Conservation (phyloP, 2,888 invertebrate genomes). For the Chloroclystis v-ata region DNA sequence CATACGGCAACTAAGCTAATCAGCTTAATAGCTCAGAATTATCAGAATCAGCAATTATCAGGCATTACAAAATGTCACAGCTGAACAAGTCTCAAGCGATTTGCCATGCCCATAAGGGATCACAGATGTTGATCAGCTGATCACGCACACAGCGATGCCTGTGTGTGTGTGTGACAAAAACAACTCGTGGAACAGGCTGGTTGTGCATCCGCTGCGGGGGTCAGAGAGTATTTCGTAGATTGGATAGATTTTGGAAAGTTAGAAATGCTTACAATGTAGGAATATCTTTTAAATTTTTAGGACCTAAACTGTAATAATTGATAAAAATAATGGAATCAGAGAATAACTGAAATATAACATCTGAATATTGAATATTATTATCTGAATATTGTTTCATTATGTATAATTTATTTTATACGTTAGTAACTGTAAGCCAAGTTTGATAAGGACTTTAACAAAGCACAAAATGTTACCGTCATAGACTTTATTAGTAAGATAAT, state of each 20-base stretch:
- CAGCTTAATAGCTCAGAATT: not conserved
- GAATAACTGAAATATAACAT: too few species aligned
- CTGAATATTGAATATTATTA: too few species aligned
- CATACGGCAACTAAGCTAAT: not conserved
- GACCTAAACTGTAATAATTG: too few species aligned
- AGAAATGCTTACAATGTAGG: too few species aligned
- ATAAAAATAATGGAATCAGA: too few species aligned
- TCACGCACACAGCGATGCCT: constrained; percentile 42
- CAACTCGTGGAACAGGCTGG: constrained; percentile 57
- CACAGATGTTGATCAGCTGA: constrained; percentile 68
- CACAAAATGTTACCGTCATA: too few species aligned
- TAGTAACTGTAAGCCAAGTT: too few species aligned
- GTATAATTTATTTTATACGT: too few species aligned
- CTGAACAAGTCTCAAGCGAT: constrained; percentile 37
- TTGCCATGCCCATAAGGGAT: constrained; percentile 41
- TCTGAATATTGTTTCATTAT: too few species aligned
- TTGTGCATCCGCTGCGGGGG: constrained; percentile 50
- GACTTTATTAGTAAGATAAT: too few species aligned
- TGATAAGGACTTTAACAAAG: too few species aligned
- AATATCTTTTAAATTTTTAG: too few species aligned
- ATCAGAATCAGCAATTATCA: constrained; percentile 7
- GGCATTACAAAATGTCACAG: constrained; percentile 16
- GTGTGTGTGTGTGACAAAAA: constrained; percentile 44
- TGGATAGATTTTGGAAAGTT: not conserved
- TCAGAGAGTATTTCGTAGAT: constrained; percentile 30